phyloP scores from a whole-genome alignment of 92 coral and sea anemone genomes.

The Metridium senile region DNA sequence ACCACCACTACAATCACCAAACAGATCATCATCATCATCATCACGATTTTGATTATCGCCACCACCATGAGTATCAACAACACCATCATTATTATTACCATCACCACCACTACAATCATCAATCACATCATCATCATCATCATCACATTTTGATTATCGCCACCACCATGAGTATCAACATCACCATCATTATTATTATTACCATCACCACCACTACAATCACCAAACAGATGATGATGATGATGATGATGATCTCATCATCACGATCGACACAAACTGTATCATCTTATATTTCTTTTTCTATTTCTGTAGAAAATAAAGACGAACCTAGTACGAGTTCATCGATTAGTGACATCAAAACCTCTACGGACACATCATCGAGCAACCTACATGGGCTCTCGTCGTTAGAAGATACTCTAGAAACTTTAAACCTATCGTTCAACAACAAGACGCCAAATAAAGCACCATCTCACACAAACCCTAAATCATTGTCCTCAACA shows the following conservation, averaged over 20 bases:
- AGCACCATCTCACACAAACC: neutral
- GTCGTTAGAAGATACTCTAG: conserved; percentile 7
- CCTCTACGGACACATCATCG: neutral
- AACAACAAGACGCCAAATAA: neutral
- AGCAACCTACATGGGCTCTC: neutral
- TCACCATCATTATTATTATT: too few species aligned
- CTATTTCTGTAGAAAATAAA: conserved; percentile 12
- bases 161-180: too few species aligned
- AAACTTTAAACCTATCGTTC: neutral
- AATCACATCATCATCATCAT: neutral
- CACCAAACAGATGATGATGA: too few species aligned
- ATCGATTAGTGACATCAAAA: neutral
- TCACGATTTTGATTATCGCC: too few species aligned
- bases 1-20: too few species aligned
- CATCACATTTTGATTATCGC: neutral
- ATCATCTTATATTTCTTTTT: neutral
- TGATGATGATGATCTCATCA: too few species aligned
- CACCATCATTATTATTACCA: too few species aligned
- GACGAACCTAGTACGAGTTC: neutral
- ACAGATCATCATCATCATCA: too few species aligned
- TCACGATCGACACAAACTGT: neutral
- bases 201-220: too few species aligned
- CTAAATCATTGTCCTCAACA: neutral
- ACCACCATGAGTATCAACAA: too few species aligned
- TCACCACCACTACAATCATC: too few species aligned